A percentile compares a stretch with the other conserved stretches of the same genome.
Conservation (phyloP, 2,888 invertebrate genomes). For the Odontomyia ornata region DNA sequence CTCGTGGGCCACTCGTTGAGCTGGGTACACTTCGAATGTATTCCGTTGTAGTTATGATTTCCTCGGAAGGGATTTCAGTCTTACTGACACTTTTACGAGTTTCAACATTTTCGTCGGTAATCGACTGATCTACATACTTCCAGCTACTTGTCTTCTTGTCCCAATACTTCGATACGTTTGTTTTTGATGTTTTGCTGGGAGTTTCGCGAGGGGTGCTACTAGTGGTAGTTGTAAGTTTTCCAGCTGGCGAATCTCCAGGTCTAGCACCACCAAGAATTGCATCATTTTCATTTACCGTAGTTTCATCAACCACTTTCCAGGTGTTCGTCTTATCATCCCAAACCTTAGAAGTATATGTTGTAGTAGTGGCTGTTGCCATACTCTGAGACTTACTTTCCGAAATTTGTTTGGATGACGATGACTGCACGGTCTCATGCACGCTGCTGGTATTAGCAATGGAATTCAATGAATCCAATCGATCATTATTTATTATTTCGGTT, state of each 20-base stretch:
- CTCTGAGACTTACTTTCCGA: conserved; percentile 27
- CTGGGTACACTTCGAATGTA: conserved; percentile 2
- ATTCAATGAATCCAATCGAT: conserved; percentile 12
- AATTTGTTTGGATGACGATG: conserved; percentile 8
- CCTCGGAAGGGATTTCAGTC: background rate
- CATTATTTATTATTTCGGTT: conserved; percentile 4
- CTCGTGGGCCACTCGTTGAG: background rate
- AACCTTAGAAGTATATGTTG: conserved; percentile 52
- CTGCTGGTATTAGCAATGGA: conserved; percentile 18
- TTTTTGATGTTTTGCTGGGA: conserved; percentile 50
- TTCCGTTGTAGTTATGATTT: conserved; percentile 17
- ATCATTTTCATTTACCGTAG: conserved; percentile 51
- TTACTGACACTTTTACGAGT: background rate
- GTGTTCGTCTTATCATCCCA: conserved; percentile 52
- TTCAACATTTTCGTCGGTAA: conserved; percentile 50
- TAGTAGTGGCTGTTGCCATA: conserved; percentile 48
- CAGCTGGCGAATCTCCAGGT: conserved; percentile 33
- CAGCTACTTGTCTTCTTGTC: conserved; percentile 52
- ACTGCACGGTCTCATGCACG: conserved; percentile 8
- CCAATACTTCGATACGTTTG: conserved; percentile 49
- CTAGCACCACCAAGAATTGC: background rate
- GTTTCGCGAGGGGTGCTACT: background rate
- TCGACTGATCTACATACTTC: conserved; percentile 51
- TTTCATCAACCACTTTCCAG: conserved; percentile 52
- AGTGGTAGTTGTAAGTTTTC: background rate